Evolutionary conservation across 1,140 invertebrate species (phyloP), one percentile per base, ranked within the genome.

Genomic region (Aphis craccivora): DNA sequence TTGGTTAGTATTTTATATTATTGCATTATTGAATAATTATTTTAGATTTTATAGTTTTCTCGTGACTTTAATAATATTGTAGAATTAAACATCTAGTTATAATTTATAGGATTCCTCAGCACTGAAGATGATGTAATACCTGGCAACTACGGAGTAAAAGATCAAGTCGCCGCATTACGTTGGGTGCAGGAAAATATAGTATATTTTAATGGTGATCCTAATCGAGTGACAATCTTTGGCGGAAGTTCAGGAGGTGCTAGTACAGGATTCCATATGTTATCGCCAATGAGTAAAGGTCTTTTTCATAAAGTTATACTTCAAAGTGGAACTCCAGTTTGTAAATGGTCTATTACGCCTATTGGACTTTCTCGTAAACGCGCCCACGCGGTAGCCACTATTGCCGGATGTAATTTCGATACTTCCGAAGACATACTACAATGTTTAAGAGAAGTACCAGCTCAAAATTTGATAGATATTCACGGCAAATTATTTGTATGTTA

Each of bases 101-200:
- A 23, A 40, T 48, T 67, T 53, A 1, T 1, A 95, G 95, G 95
- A 20, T 95, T 95, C 91, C 90, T 95, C 25, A 94, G 94, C 83
- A 94, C 94, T 18, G 94, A 94, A 51, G 93, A 94, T 53, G 94
- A 94, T 3, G 83, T 67, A 55, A 94, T 94, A 5, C 93, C 95
- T 1, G 95, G 95, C 5, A 95, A 96, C 91, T 94, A 94, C 93
- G 95, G 95, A 7, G 86, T 96, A 90, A 94, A 94, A 92, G 96
- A 96, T 94, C 95, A 96, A 94, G 94, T 95, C 20, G 86, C 94
- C 18, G 95, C 95, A 3, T 94, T 96, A 37, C 94, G 95, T 67
- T 96, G 96, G 96, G 95, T 96, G 18, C 94, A 95, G 87, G 93
- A 94, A 18, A 95, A 96, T 83, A 95, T 96, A 9, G 55, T n/a